A percentile compares a stretch with the other conserved stretches of the same genome.
Evolutionary conservation across 2,888 invertebrate genomes (phyloP).

Genomic region (Blastobasis adustella): DNA sequence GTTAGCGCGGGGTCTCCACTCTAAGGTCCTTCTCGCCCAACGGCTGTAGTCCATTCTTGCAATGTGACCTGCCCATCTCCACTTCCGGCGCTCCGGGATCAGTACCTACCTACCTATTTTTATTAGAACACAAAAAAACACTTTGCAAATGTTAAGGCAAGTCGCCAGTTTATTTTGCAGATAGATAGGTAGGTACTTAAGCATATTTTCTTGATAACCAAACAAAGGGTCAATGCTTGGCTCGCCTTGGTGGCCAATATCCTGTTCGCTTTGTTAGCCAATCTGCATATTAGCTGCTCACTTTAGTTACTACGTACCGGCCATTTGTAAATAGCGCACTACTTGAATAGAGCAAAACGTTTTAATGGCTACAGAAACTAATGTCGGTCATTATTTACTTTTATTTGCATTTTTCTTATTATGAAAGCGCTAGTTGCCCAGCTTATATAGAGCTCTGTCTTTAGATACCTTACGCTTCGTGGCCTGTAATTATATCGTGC

Average conservation of each 20-base stretch:
- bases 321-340: background rate
- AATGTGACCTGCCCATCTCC: too few species aligned
- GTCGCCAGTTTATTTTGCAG: too few species aligned
- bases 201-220: conserved; percentile 20
- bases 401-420: background rate
- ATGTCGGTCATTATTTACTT: conserved; percentile 8
- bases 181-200: too few species aligned
- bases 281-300: conserved; percentile 18
- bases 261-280: conserved; percentile 33
- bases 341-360: background rate
- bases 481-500: too few species aligned
- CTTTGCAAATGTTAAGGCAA: too few species aligned
- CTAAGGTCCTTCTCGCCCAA: too few species aligned
- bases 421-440: background rate
- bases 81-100: too few species aligned
- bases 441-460: background rate
- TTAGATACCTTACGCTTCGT: background rate
- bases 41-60: too few species aligned
- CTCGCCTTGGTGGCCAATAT: conserved; percentile 38
- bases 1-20: too few species aligned
- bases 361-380: conserved; percentile 4
- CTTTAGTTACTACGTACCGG: background rate
- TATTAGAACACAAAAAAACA: too few species aligned
- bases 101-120: too few species aligned
- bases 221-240: conserved; percentile 29